A percentile compares a stretch with the other conserved stretches of the same genome.
phyloP scores from a whole-genome alignment of 2,888 invertebrate species.

The Flabesymbios commensalis region DNA sequence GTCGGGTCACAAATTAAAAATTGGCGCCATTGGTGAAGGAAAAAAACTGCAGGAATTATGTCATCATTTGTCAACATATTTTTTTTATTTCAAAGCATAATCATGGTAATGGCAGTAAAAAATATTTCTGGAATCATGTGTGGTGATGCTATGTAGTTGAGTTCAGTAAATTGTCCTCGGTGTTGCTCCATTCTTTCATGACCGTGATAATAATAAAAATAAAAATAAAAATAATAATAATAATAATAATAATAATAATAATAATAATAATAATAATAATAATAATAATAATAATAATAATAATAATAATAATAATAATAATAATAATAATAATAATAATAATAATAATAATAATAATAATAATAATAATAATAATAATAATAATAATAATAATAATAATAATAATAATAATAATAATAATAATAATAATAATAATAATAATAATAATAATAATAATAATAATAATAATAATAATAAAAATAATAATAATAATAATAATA shows the following conservation, averaged over 20 bases:
- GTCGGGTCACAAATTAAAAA: too few relatives aligned
- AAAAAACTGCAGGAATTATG: too few relatives aligned
- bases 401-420: neutral
- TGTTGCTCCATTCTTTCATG: too few relatives aligned
- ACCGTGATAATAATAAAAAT: too few relatives aligned
- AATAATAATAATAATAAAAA: neutral
- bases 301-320: neutral
- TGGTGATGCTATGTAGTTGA: too few relatives aligned
- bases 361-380: neutral
- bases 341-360: neutral
- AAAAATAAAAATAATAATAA: neutral
- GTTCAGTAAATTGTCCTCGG: too few relatives aligned
- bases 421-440: neutral
- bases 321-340: neutral
- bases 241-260: neutral
- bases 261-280: conserved; percentile 2
- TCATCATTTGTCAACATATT: too few relatives aligned
- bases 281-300: neutral
- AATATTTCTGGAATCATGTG: too few relatives aligned
- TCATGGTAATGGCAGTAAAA: too few relatives aligned
- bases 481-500: neutral
- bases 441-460: neutral
- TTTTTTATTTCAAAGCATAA: too few relatives aligned
- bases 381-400: neutral
- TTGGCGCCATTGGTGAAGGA: too few relatives aligned